A percentile compares a stretch with the other conserved stretches of the same genome.
Conservation (phyloP, 2,113 vertebrate species). For the Orthonyx spaldingii region DNA sequence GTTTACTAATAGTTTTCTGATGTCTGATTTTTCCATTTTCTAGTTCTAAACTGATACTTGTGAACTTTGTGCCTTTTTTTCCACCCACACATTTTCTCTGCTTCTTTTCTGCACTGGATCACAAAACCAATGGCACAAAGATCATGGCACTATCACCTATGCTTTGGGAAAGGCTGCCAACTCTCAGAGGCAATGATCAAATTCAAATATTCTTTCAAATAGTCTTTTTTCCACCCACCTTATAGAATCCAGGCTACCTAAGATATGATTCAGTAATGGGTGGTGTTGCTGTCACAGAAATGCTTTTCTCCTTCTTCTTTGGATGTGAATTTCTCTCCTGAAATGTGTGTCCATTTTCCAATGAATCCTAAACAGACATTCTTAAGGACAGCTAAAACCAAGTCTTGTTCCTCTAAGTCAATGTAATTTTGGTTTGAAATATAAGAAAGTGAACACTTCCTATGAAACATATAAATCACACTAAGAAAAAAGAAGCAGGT, state of each 20-base stretch:
- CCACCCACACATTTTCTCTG: not conserved
- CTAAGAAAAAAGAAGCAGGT: not conserved
- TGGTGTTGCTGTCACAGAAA: not conserved
- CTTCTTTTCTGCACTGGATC: not conserved
- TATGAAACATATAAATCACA: not conserved
- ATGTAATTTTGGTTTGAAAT: not conserved
- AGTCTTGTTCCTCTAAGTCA: not conserved
- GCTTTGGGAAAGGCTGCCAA: not conserved
- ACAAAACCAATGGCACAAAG: not conserved
- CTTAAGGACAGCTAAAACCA: not conserved
- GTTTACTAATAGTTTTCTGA: slow-evolving; percentile 12
- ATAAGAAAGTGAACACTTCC: not conserved
- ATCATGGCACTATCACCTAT: not conserved
- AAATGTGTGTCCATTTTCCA: not conserved
- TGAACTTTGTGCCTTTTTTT: not conserved
- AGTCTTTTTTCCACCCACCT: not conserved
- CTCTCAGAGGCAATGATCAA: not conserved
- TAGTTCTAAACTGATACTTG: not conserved
- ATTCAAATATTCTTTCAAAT: not conserved
- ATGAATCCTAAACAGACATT: not conserved
- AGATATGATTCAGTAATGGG: not conserved
- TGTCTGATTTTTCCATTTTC: not conserved
- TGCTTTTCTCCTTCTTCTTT: not conserved
- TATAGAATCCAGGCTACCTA: not conserved
- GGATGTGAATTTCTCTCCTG: not conserved